Evolutionary conservation across 2,888 invertebrate species (phyloP).

Genomic region (Pecten maximus): DNA sequence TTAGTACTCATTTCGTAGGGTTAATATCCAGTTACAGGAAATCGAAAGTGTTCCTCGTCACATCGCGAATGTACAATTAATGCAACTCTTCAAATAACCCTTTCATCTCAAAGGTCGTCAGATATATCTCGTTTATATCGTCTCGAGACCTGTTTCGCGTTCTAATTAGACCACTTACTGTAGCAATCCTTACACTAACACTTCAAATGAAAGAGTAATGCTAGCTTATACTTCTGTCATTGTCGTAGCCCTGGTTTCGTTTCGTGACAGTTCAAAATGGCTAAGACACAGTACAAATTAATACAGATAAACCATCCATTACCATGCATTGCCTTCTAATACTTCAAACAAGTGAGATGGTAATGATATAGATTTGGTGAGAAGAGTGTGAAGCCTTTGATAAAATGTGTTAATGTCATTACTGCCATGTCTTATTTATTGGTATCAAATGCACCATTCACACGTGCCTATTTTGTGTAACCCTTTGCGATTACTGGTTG

Average conservation of each 20-base stretch:
- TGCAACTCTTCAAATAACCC: neutral
- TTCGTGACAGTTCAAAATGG: neutral
- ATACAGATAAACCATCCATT: neutral
- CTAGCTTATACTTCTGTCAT: neutral
- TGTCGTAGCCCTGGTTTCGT: neutral
- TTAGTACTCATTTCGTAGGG: too few relatives aligned
- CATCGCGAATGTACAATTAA: neutral
- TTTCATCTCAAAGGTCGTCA: neutral
- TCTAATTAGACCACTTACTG: neutral
- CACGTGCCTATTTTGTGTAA: too few relatives aligned
- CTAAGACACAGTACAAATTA: neutral
- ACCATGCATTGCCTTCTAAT: neutral
- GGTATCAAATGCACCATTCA: too few relatives aligned
- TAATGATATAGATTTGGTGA: too few relatives aligned
- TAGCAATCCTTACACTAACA: too few relatives aligned
- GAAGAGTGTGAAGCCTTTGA: too few relatives aligned
- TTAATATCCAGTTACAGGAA: neutral
- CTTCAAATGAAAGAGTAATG: neutral
- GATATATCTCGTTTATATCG: neutral
- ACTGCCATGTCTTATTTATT: too few relatives aligned
- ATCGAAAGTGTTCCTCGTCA: neutral
- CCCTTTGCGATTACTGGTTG: too few relatives aligned
- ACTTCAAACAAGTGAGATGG: too few relatives aligned
- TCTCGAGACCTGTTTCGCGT: neutral
- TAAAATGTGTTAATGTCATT: too few relatives aligned